phyloP scores from a whole-genome alignment of 2,113 vertebrate species.

The Charadrius vociferus region DNA sequence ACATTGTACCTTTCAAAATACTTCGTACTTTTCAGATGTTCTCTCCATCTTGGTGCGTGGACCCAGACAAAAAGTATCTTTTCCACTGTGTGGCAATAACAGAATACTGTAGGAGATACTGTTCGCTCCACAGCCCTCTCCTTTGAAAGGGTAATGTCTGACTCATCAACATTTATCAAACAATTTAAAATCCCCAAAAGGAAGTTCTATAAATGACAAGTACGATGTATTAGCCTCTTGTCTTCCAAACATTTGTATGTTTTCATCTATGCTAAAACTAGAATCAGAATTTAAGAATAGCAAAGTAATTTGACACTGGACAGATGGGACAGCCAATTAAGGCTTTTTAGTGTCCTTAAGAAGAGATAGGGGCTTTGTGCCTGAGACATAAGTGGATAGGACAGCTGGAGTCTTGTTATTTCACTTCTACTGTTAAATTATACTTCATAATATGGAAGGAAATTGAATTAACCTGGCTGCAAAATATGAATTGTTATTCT shows the following conservation, averaged over 20 bases:
- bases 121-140: neutral
- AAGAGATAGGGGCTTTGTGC: neutral
- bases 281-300: neutral
- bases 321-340: neutral
- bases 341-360: neutral
- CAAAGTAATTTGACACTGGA: neutral
- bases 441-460: neutral
- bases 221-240: neutral
- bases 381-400: neutral
- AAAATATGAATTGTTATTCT: slow-evolving; percentile 13
- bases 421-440: neutral
- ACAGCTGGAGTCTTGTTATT: neutral
- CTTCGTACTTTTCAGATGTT: neutral
- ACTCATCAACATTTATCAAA: neutral
- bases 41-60: neutral
- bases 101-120: neutral
- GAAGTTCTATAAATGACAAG: neutral
- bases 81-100: neutral
- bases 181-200: neutral
- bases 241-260: neutral
- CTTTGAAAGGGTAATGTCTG: neutral
- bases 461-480: neutral
- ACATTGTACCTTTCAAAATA: neutral
- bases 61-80: neutral
- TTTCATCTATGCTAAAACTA: neutral